Evolutionary conservation across 2,797 vertebrate species (phyloP).

Genomic region (Sphenopsis melanotis): DNA sequence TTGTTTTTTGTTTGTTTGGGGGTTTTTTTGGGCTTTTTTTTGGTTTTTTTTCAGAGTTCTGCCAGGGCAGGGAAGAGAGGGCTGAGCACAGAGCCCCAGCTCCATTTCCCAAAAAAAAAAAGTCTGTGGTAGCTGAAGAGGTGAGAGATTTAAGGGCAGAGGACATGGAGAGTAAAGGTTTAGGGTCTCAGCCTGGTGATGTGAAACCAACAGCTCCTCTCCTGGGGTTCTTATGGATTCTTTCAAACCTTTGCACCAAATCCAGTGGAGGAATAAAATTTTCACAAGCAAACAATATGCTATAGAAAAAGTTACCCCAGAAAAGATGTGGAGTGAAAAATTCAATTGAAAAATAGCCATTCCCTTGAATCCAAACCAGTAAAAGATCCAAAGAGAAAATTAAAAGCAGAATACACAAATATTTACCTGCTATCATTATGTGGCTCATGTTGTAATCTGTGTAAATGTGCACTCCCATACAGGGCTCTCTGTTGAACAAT

Average conservation of each 20-base stretch:
- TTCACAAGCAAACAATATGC: background rate
- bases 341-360: background rate
- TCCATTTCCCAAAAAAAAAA: background rate
- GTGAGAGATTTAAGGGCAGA: background rate
- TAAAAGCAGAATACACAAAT: background rate
- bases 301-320: background rate
- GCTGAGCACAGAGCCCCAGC: background rate
- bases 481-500: background rate
- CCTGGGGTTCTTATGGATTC: background rate
- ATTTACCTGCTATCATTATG: background rate
- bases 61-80: background rate
- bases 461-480: background rate
- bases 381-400: background rate
- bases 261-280: background rate
- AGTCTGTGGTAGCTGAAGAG: background rate
- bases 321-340: background rate
- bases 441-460: background rate
- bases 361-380: background rate
- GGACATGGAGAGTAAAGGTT: background rate
- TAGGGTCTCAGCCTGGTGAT: background rate
- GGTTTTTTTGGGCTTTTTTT: no score
- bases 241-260: background rate
- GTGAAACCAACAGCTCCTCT: background rate
- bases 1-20: background rate
- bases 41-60: background rate